These are phyloP conservation scores for Ameiurus melas DNA, from an alignment of 2,113 vertebrate genomes.

Conservation along the genomic window DNA sequence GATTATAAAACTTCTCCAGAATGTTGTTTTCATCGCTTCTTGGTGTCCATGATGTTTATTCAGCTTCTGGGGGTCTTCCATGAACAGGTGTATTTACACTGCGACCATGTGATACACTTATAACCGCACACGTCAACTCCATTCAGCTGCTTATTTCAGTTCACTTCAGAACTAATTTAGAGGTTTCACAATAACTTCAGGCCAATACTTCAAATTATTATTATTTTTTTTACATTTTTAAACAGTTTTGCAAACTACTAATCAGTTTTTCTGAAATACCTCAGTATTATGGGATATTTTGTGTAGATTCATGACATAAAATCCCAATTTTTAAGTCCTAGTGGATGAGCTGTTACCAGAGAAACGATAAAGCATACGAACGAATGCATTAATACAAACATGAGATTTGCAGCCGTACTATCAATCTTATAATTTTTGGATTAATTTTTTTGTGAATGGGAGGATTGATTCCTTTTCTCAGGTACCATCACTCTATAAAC, in stretches of 20 bases:
- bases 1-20: background rate
- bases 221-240: background rate
- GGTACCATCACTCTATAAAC: background rate
- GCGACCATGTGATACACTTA: background rate
- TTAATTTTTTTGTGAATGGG: too few species aligned
- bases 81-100: background rate
- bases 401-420: background rate
- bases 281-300: background rate
- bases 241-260: background rate
- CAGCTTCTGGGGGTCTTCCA: background rate
- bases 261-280: background rate
- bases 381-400: background rate
- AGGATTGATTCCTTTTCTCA: too few species aligned
- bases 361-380: background rate
- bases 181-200: background rate
- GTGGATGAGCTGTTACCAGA: background rate
- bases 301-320: background rate
- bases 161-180: background rate
- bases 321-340: background rate
- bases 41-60: too few species aligned
- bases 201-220: too few species aligned
- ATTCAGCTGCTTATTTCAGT: background rate
- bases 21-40: background rate
- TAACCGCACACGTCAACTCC: background rate
- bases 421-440: background rate